Conservation (phyloP, 2,888 invertebrate genomes). For the Hirtodrosophila confusa region DNA sequence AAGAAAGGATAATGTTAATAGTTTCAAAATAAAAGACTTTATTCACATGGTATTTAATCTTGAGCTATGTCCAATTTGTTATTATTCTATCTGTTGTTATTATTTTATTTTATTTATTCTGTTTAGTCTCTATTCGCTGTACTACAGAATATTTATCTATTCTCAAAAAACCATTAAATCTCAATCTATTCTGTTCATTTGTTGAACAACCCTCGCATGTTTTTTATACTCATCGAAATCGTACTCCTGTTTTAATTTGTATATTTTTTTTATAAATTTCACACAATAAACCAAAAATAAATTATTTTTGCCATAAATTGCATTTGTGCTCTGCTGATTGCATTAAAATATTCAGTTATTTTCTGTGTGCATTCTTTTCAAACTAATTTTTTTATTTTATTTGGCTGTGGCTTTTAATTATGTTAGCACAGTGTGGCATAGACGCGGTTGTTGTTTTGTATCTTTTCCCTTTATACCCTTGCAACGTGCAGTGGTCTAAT, state of each 20-base stretch:
- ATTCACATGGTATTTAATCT: no score
- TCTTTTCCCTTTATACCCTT: constrained; percentile 16
- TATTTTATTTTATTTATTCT: no score
- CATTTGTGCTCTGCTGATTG: constrained; percentile 56
- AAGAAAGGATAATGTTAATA: background rate
- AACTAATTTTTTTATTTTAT: constrained; percentile 18
- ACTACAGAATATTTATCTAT: no score
- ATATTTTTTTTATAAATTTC: constrained; percentile 24
- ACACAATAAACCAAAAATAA: constrained; percentile 23
- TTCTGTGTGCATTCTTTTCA: constrained; percentile 13
- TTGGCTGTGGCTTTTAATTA: constrained; percentile 55
- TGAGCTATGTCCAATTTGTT: no score
- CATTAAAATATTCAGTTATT: constrained; percentile 30
- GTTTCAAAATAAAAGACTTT: no score
- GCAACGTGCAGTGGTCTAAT: no score
- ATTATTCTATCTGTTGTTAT: no score
- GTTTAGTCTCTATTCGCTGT: no score
- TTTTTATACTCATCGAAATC: background rate
- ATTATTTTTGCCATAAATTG: constrained; percentile 45
- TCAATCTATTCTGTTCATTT: no score
- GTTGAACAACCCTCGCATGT: background rate
- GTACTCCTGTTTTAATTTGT: constrained; percentile 10
- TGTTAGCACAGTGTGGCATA: constrained; percentile 42
- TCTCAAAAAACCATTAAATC: no score
- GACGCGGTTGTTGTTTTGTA: constrained; percentile 15